Evolutionary conservation across 2,113 vertebrate species (phyloP).

Genomic region (Triplophysa dalaica): DNA sequence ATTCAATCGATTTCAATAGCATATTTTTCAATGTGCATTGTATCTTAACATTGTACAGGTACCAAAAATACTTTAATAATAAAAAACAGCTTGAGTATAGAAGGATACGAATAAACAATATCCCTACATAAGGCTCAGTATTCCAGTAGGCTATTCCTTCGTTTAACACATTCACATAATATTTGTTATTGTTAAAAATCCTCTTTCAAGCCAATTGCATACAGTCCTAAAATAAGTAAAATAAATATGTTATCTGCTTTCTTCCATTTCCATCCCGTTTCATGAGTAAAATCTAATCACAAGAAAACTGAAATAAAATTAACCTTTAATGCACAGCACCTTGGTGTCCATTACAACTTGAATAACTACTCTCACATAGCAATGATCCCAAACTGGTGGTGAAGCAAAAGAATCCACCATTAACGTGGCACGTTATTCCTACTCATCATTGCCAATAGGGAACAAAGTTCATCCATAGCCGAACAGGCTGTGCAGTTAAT

Average conservation of each 20-base stretch:
- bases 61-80: too few relatives aligned
- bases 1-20: too few relatives aligned
- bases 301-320: slow-evolving; percentile 60
- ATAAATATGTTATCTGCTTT: slow-evolving; percentile 23
- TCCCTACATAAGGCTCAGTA: neutral
- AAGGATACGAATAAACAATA: too few relatives aligned
- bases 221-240: neutral
- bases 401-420: neutral
- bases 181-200: neutral
- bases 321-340: slow-evolving; percentile 60
- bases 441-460: neutral
- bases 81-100: too few relatives aligned
- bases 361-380: slow-evolving; percentile 37
- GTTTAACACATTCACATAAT: neutral
- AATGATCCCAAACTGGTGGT: neutral
- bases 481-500: neutral
- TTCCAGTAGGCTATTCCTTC: neutral
- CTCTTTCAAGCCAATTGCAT: neutral
- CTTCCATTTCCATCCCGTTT: slow-evolving; percentile 41
- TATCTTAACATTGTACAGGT: too few relatives aligned
- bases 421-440: neutral
- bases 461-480: slow-evolving; percentile 17
- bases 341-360: slow-evolving; percentile 59
- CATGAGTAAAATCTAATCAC: slow-evolving; percentile 54
- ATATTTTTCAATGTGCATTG: too few relatives aligned